Conservation (phyloP, 2,797 vertebrate genomes). For the Prunella strophiata region DNA sequence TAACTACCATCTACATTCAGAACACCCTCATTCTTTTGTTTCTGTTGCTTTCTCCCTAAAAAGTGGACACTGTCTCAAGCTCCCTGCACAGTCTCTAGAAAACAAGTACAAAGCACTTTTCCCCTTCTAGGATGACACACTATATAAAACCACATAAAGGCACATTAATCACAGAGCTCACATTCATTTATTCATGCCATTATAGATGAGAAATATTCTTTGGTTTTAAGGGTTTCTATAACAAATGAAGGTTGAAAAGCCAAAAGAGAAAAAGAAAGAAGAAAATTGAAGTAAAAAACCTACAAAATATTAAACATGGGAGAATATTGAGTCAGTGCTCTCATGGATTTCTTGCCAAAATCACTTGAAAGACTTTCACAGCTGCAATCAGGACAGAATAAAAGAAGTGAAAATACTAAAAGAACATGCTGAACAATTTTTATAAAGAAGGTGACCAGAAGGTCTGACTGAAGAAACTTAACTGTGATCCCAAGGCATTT, state of each 20-base stretch:
- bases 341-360: constrained; percentile 23
- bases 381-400: not conserved
- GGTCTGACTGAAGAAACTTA: not conserved
- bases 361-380: constrained; percentile 13
- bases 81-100: not conserved
- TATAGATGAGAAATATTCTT: not conserved
- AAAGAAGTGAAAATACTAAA: not conserved
- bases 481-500: not conserved
- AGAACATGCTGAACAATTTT: not conserved
- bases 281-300: not conserved
- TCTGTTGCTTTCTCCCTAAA: not conserved
- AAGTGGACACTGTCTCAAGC: not conserved
- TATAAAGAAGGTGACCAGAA: not conserved
- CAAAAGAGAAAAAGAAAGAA: not conserved
- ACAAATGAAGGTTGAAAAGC: constrained; percentile 1
- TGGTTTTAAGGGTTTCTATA: constrained; percentile 11
- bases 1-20: not conserved
- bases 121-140: not conserved
- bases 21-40: not conserved
- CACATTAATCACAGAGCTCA: constrained; percentile 43
- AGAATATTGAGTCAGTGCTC: not conserved
- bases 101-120: not conserved
- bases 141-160: not conserved
- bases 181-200: not conserved
- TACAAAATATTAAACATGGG: constrained; percentile 4